Evolutionary conservation across 2,113 vertebrate species (phyloP).

Genomic region (Perca fluviatilis): DNA sequence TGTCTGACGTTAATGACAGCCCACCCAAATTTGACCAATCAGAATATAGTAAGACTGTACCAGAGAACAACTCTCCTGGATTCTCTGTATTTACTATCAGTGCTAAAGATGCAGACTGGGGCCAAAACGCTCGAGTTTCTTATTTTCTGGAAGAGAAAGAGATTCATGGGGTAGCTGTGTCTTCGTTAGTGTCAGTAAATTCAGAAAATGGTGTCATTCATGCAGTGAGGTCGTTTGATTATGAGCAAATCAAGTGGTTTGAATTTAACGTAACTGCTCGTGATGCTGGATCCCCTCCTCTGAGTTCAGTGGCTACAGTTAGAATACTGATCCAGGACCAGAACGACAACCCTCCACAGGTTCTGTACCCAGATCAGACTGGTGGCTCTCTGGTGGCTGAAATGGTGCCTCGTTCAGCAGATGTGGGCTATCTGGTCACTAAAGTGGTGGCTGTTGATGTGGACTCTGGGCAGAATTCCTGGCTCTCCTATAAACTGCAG

Average conservation of each 20-base stretch:
- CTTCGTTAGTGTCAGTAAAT: slow-evolving; percentile 77
- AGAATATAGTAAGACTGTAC: slow-evolving; percentile 74
- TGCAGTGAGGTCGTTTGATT: slow-evolving; percentile 75
- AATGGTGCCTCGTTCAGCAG: too few relatives aligned
- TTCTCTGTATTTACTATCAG: slow-evolving; percentile 63
- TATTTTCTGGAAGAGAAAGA: slow-evolving; percentile 73
- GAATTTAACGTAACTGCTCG: slow-evolving; percentile 77
- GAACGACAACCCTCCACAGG: slow-evolving; percentile 8
- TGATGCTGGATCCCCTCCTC: slow-evolving; percentile 82
- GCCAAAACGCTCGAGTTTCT: slow-evolving; percentile 79
- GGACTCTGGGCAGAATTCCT: too few relatives aligned
- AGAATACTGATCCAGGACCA: slow-evolving; percentile 62
- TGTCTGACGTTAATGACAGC: slow-evolving; percentile 86
- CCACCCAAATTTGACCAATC: slow-evolving; percentile 76
- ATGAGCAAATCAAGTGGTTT: slow-evolving; percentile 71
- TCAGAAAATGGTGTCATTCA: slow-evolving; percentile 76
- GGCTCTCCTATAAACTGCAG: too few relatives aligned
- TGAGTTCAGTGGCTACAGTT: slow-evolving; percentile 80
- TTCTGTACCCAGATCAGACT: too few relatives aligned
- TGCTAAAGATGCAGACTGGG: slow-evolving; percentile 79
- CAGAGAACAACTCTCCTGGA: slow-evolving; percentile 84
- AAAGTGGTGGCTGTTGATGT: too few relatives aligned
- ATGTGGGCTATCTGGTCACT: too few relatives aligned
- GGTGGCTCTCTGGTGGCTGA: too few relatives aligned
- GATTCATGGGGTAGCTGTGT: slow-evolving; percentile 59